Percentiles rank a stretch among this genome's conserved stretches.
Conservation (phyloP, 2,113 vertebrate species). For the Xenopus tropicalis region DNA sequence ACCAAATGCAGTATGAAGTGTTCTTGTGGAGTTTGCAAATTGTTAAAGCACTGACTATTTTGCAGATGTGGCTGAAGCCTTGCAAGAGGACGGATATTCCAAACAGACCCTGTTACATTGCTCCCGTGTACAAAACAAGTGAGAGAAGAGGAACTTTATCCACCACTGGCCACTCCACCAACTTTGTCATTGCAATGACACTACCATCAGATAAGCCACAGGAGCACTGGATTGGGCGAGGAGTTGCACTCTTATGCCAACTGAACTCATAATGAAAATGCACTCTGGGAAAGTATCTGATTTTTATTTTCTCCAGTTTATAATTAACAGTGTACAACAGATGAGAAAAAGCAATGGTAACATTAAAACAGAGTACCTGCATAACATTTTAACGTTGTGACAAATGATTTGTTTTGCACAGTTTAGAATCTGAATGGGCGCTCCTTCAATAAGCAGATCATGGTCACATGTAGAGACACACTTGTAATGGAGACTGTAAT, state of each 20-base stretch:
- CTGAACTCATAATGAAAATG: slow-evolving; percentile 65
- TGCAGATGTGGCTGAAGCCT: slow-evolving; percentile 84
- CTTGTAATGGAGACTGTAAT: too few species aligned
- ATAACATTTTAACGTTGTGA: neutral
- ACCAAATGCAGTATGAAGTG: too few species aligned
- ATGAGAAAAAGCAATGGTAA: neutral
- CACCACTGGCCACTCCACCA: slow-evolving; percentile 85
- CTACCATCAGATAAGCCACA: slow-evolving; percentile 67
- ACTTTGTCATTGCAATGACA: slow-evolving; percentile 78
- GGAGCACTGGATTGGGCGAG: slow-evolving; percentile 80
- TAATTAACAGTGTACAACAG: neutral
- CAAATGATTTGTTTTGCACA: neutral
- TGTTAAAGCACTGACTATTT: neutral
- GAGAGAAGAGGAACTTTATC: slow-evolving; percentile 81
- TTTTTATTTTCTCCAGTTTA: neutral
- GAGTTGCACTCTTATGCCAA: slow-evolving; percentile 79
- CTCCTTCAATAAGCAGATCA: too few species aligned
- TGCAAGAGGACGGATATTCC: slow-evolving; percentile 71
- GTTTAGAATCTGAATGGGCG: too few species aligned
- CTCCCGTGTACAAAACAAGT: slow-evolving; percentile 81
- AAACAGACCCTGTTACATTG: slow-evolving; percentile 66
- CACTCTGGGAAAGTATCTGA: neutral
- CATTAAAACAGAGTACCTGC: neutral
- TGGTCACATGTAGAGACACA: too few species aligned
- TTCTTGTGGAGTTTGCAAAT: too few species aligned